Evolutionary conservation across 2,113 vertebrate species (phyloP).

Genomic region (Chaetorhynchus papuensis): DNA sequence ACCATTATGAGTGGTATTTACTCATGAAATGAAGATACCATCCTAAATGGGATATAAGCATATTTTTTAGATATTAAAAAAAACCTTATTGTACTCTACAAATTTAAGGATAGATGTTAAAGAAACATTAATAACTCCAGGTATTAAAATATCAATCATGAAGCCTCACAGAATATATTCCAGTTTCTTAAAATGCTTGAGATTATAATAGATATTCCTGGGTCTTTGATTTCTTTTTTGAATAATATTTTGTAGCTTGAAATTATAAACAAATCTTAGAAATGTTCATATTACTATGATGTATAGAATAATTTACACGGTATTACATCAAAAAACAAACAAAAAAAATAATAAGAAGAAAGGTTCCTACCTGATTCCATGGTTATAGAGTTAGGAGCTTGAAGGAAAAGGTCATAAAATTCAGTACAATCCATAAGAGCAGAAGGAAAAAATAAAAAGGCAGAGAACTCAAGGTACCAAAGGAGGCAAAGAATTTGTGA

Average conservation of each 20-base stretch:
- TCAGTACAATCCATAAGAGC: not conserved
- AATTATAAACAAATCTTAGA: not conserved
- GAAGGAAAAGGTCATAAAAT: not conserved
- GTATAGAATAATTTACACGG: not conserved
- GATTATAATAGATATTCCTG: not conserved
- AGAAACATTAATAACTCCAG: not conserved
- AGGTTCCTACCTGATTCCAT: not conserved
- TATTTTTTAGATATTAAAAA: not conserved
- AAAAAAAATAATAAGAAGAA: not conserved
- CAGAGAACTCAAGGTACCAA: not conserved
- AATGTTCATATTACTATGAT: not conserved
- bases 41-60: not conserved
- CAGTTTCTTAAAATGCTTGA: not conserved
- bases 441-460: not conserved
- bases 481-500: not conserved
- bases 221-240: not conserved
- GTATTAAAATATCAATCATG: not conserved
- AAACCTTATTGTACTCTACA: not conserved
- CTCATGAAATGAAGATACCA: not conserved
- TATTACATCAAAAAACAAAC: not conserved
- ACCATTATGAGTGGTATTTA: not conserved
- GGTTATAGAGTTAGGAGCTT: not conserved
- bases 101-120: not conserved
- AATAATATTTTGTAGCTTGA: not conserved
- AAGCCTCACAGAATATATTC: not conserved